phyloP scores from a whole-genome alignment of 2,888 invertebrate species.

The Poecilobothrus nobilitatus region DNA sequence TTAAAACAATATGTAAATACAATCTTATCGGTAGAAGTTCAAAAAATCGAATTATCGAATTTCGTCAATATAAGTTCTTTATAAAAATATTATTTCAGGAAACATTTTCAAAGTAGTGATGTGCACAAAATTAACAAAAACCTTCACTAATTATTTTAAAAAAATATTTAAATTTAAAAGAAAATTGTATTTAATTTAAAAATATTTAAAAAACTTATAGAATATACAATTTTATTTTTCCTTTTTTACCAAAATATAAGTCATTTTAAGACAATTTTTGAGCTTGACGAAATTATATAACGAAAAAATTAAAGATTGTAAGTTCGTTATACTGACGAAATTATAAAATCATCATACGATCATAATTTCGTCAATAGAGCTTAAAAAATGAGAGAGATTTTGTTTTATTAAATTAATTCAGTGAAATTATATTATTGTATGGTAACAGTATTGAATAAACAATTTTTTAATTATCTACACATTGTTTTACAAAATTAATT shows the following conservation, averaged over 20 bases:
- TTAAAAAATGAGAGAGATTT: too few relatives aligned
- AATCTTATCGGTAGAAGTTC: background rate
- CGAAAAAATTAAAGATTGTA: background rate
- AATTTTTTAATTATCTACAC: background rate
- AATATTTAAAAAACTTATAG: background rate
- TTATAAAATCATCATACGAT: background rate
- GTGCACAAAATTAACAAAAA: too few relatives aligned
- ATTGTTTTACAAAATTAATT: background rate
- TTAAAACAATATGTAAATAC: background rate
- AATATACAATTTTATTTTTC: background rate
- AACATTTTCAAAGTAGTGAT: too few relatives aligned
- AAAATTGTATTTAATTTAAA: background rate
- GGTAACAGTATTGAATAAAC: background rate
- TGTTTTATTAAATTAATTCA: background rate
- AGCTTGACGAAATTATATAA: background rate
- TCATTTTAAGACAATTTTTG: background rate
- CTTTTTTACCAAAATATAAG: background rate
- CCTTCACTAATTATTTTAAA: too few relatives aligned
- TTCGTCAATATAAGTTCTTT: background rate
- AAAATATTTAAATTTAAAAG: background rate
- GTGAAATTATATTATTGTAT: background rate
- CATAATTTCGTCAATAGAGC: background rate
- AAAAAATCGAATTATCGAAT: background rate
- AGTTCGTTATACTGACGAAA: background rate
- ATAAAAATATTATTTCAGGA: too few relatives aligned